Conservation (phyloP, 2,888 invertebrate species). For the Synergus laeviventris region DNA sequence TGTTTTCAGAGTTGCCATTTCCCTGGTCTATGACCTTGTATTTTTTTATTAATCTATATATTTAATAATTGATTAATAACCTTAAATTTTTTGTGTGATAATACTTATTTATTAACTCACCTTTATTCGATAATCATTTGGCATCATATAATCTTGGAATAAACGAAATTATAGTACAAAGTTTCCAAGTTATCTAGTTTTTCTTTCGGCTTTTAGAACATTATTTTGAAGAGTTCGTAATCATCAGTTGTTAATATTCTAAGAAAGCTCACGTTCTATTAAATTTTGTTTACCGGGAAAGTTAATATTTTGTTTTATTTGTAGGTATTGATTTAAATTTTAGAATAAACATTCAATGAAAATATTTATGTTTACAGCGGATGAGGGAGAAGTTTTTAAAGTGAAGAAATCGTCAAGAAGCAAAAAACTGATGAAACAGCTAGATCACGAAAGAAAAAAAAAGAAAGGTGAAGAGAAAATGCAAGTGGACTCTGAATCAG, state of each 20-base stretch:
- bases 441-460: conserved; percentile 86
- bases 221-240: background rate
- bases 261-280: background rate
- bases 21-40: background rate
- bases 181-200: background rate
- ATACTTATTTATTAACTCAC: background rate
- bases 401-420: conserved; percentile 97
- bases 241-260: background rate
- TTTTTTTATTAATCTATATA: background rate
- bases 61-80: background rate
- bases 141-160: background rate
- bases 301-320: background rate
- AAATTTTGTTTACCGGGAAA: background rate
- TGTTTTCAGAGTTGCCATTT: background rate
- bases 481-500: conserved; percentile 73
- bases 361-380: conserved; percentile 78
- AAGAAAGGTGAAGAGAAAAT: conserved; percentile 78
- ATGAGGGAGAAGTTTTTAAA: conserved; percentile 93
- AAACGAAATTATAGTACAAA: background rate
- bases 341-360: conserved; percentile 5
- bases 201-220: background rate
- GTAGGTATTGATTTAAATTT: background rate
- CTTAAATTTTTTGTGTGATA: background rate
- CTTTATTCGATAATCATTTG: background rate
- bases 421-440: conserved; percentile 89